A percentile compares a stretch with the other conserved stretches of the same genome.
phyloP scores from a whole-genome alignment of 2,113 vertebrate genomes.

The Dicentrarchus labrax region DNA sequence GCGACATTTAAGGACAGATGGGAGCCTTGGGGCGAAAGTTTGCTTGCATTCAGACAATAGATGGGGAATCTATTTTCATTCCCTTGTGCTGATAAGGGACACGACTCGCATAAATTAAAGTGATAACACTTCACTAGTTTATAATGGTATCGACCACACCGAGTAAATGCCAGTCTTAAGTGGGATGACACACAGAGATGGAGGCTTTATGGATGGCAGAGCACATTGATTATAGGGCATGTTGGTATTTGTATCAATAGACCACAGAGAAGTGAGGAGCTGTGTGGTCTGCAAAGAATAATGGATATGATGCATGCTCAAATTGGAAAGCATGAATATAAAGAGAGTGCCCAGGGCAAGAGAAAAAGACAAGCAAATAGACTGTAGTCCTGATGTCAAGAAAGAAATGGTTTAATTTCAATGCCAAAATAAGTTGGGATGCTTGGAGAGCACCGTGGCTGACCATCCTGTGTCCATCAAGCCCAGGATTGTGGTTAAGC shows the following conservation, averaged over 20 bases:
- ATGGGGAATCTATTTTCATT: conserved; percentile 55
- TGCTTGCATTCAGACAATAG: conserved; percentile 57
- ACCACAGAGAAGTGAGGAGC: conserved; percentile 14
- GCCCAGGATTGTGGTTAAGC: not conserved
- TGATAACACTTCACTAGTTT: conserved; percentile 61
- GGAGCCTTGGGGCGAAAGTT: conserved; percentile 55
- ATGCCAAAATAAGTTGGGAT: not conserved
- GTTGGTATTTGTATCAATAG: conserved; percentile 51
- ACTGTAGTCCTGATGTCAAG: not conserved
- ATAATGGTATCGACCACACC: conserved; percentile 57
- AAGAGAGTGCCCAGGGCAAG: not conserved
- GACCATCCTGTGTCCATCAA: not conserved
- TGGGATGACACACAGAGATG: conserved; percentile 46
- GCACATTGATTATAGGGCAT: conserved; percentile 49
- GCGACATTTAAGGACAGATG: conserved; percentile 59
- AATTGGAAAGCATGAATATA: conserved; percentile 15
- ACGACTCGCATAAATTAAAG: conserved; percentile 61
- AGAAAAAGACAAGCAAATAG: not conserved
- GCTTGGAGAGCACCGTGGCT: not conserved
- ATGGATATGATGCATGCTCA: not conserved
- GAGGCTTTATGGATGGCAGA: conserved; percentile 56
- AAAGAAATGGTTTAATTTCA: not conserved
- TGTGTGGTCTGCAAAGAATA: conserved; percentile 26
- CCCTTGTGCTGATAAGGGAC: conserved; percentile 42
- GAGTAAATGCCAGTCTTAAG: conserved; percentile 69